phyloP scores from a whole-genome alignment of 2,888 invertebrate species.

The Agonum fuliginosum region DNA sequence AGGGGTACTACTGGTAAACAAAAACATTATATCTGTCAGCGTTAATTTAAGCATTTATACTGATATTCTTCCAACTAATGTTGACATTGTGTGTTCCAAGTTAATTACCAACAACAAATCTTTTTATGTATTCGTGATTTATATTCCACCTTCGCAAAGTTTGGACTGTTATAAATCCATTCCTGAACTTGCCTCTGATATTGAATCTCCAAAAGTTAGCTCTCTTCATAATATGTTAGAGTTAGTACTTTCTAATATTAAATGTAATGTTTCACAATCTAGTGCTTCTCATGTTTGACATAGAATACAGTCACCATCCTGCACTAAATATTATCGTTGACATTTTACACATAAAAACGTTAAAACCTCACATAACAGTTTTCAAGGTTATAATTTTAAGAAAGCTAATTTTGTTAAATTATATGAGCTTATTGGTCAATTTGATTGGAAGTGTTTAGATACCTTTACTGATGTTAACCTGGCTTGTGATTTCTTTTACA shows the following conservation, averaged over 20 bases:
- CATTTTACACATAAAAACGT: background rate
- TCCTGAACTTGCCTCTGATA: background rate
- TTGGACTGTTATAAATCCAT: background rate
- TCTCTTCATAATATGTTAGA: background rate
- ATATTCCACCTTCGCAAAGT: background rate
- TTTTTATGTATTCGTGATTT: background rate
- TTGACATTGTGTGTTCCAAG: background rate
- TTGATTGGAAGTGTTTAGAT: background rate
- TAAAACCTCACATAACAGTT: background rate
- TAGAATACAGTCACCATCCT: background rate
- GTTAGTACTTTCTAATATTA: background rate
- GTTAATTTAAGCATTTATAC: background rate
- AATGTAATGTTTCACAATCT: background rate
- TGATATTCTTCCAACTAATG: background rate
- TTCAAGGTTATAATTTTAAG: background rate
- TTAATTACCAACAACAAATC: background rate
- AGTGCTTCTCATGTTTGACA: background rate
- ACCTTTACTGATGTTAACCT: slow-evolving; percentile 1
- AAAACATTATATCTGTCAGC: background rate
- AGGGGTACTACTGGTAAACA: background rate
- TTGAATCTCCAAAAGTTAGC: background rate
- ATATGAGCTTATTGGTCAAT: background rate
- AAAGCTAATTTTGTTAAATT: slow-evolving; percentile 1
- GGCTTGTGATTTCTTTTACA: background rate
- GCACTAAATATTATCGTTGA: background rate